Percentiles rank a stretch among this genome's conserved stretches.
Evolutionary conservation across 37 sponge, comb jelly and placozoan species (phyloP).

Genomic region (Dysidea cf. avara): DNA sequence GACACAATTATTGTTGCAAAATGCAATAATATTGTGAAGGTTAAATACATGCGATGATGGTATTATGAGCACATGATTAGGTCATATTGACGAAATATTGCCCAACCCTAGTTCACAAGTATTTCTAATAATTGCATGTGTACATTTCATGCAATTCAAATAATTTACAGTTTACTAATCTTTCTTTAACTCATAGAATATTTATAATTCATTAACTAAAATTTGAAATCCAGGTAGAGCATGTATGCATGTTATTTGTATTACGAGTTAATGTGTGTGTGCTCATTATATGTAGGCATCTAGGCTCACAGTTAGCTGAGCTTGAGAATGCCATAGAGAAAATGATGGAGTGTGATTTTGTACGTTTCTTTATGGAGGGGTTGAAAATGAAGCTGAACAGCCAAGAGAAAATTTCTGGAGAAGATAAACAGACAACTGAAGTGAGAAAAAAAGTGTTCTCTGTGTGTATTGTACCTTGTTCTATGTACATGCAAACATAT

Average conservation of each 20-base stretch:
- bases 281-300: conserved; percentile 58
- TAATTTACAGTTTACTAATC: no score
- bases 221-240: background rate
- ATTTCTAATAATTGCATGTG: no score
- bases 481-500: no score
- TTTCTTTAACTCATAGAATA: no score
- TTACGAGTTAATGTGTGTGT: background rate
- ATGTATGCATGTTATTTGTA: conserved; percentile 30
- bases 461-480: background rate
- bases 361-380: conserved; percentile 65
- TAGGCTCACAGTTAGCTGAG: conserved; percentile 87
- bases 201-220: no score
- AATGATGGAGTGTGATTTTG: conserved; percentile 95
- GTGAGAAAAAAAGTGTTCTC: background rate
- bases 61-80: no score
- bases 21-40: no score
- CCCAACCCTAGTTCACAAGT: no score
- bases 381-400: conserved; percentile 12
- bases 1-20: no score
- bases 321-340: conserved; percentile 88
- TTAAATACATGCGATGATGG: no score
- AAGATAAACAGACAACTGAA: background rate
- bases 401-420: background rate
- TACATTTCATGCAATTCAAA: no score
- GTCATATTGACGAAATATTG: no score